Evolutionary conservation across 2,888 invertebrate genomes (phyloP).

Genomic region (Tricholauxania praeusta): DNA sequence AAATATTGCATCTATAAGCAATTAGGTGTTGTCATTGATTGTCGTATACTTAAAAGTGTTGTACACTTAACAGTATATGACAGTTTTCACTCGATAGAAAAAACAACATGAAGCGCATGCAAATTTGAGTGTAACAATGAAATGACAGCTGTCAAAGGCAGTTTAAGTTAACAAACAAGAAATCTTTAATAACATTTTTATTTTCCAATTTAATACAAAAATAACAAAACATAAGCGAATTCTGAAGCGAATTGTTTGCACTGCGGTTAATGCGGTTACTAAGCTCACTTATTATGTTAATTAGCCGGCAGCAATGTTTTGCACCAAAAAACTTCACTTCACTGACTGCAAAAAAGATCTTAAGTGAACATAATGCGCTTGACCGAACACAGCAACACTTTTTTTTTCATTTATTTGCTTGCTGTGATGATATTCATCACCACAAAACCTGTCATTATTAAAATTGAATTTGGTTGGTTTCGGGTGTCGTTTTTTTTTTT

Average conservation of each 20-base stretch:
- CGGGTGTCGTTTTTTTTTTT: not conserved
- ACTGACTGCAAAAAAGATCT: not conserved
- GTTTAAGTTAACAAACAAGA: too few relatives aligned
- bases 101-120: not conserved
- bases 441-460: slow-evolving; percentile 26
- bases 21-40: slow-evolving; percentile 24
- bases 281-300: slow-evolving; percentile 25
- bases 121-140: slow-evolving; percentile 14
- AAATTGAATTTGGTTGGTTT: slow-evolving; percentile 22
- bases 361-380: slow-evolving; percentile 1
- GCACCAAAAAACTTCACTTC: not conserved
- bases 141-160: slow-evolving; percentile 20
- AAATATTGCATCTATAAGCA: slow-evolving; percentile 23
- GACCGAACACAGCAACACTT: slow-evolving; percentile 19
- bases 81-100: not conserved
- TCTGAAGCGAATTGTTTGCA: not conserved
- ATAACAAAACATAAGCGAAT: not conserved
- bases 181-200: too few relatives aligned
- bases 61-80: not conserved
- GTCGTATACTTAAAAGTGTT: not conserved
- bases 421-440: slow-evolving; percentile 9
- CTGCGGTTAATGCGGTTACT: slow-evolving; percentile 19
- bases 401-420: slow-evolving; percentile 12
- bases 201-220: too few relatives aligned
- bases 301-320: not conserved